Percentiles rank a stretch among this genome's conserved stretches.
phyloP scores from a whole-genome alignment of 1,140 invertebrate genomes.

The Drosophila nigromelanica region DNA sequence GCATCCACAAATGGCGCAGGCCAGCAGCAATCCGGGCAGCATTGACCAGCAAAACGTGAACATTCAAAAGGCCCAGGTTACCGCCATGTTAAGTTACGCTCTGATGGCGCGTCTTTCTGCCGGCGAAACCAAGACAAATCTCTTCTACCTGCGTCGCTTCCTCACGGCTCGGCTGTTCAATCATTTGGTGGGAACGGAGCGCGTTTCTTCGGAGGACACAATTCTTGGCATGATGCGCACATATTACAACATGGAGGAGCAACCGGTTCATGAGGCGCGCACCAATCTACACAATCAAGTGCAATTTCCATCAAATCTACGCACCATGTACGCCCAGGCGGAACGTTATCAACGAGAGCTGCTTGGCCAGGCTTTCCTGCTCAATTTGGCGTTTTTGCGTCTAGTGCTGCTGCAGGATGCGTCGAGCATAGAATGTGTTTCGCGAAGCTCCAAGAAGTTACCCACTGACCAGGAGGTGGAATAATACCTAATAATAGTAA shows the following conservation, averaged over 20 bases:
- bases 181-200: slow-evolving; percentile 73
- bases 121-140: slow-evolving; percentile 37
- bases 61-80: slow-evolving; percentile 75
- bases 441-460: slow-evolving; percentile 40
- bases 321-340: slow-evolving; percentile 49
- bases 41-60: slow-evolving; percentile 81
- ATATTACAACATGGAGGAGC: slow-evolving; percentile 45
- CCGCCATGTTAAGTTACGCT: slow-evolving; percentile 68
- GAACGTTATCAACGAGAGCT: slow-evolving; percentile 72
- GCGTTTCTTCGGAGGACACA: slow-evolving; percentile 71
- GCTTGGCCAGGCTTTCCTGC: slow-evolving; percentile 69
- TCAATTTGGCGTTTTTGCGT: slow-evolving; percentile 74
- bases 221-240: slow-evolving; percentile 66
- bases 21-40: slow-evolving; percentile 69
- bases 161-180: slow-evolving; percentile 72
- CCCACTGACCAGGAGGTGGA: slow-evolving; percentile 18
- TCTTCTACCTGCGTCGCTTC: slow-evolving; percentile 70
- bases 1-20: slow-evolving; percentile 74
- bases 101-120: slow-evolving; percentile 42
- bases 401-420: slow-evolving; percentile 67
- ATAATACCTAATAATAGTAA: not conserved
- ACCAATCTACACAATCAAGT: slow-evolving; percentile 34
- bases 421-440: slow-evolving; percentile 49
- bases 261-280: slow-evolving; percentile 1
- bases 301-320: slow-evolving; percentile 54